phyloP scores from a whole-genome alignment of 2,113 vertebrate genomes.

The Symphodus melops region DNA sequence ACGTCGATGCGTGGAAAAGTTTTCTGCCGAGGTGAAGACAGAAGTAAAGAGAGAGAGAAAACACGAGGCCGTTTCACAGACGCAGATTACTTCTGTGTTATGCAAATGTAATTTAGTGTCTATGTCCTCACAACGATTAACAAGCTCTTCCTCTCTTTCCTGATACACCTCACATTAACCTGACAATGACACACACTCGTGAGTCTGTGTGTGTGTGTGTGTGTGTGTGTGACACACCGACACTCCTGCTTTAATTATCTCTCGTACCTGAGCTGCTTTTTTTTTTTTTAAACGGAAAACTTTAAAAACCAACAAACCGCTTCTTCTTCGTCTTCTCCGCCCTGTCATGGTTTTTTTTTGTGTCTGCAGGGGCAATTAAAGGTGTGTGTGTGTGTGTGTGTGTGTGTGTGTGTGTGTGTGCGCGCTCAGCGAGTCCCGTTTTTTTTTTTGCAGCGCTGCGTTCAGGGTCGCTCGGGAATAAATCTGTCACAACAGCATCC shows the following conservation, averaged over 20 bases:
- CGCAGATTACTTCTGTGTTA: slow-evolving; percentile 58
- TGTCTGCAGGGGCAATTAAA: slow-evolving; percentile 32
- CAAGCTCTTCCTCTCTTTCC: slow-evolving; percentile 29
- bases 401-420: too few species aligned
- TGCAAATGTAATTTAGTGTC: slow-evolving; percentile 70
- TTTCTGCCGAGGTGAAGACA: slow-evolving; percentile 22
- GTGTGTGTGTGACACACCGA: slow-evolving; percentile 12
- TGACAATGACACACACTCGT: slow-evolving; percentile 25
- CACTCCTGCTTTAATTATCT: slow-evolving; percentile 41
- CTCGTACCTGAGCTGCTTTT: slow-evolving; percentile 17
- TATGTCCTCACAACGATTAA: slow-evolving; percentile 63
- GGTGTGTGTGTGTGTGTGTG: not conserved
- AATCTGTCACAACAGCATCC: slow-evolving; percentile 25
- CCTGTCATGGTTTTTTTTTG: slow-evolving; percentile 12
- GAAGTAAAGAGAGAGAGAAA: slow-evolving; percentile 2
- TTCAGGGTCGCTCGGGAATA: slow-evolving; percentile 29
- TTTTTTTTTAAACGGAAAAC: too few species aligned
- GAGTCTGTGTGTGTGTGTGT: slow-evolving; percentile 13
- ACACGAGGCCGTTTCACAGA: slow-evolving; percentile 32
- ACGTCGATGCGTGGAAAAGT: slow-evolving; percentile 18
- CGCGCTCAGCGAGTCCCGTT: slow-evolving; percentile 16
- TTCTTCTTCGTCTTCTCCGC: not conserved
- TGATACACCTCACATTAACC: slow-evolving; percentile 46
- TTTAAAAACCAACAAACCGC: slow-evolving; percentile 16
- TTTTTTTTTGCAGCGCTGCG: slow-evolving; percentile 10